Evolutionary conservation across 2,888 invertebrate species (phyloP), one percentile per base, ranked within the genome.

Genomic region (Drosophila borborema): DNA sequence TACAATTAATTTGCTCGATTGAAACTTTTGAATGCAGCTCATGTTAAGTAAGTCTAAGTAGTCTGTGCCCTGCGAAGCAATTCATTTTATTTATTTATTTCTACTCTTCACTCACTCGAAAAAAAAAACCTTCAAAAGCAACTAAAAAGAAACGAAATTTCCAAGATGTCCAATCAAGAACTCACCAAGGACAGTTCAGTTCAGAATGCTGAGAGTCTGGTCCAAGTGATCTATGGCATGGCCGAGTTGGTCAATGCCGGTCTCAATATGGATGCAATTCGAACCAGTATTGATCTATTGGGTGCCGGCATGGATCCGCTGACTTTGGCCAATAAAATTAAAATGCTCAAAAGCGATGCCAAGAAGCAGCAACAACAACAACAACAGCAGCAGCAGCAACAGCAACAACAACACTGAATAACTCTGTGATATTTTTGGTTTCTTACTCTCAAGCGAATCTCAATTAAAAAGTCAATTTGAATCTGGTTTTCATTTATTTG

Each of bases 241-340:
- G 48, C 64, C 4, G 48, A 54, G n/a, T 12, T 72, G 18, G n/a
- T 68, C n/a, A 67, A 77, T 36, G 61, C 69, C 0, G 70, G 61
- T 0, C 59, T 81, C 8, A 81, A 54, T 18, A 49, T 46, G 8
- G 72, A 83, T 7, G 34, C 72, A 8, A 16, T 74, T 1, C 28
- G 45, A n/a, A 56, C 65, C 3, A 51, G 72, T 60, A 9, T 64
- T 3, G 48, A 72, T 6, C 7, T 81, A 1, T 4, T 81, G 6
- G n/a, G 38, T 0, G 31, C 36, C 18, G 74, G 72, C 10, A 36
- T 81, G 3, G 4, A 48, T 4, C 60, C 71, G 0, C 12, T n/a
- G 1, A 12, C 8, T 0, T n/a, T 83, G n/a, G 65, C 48, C 20
- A 9, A 64, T 0, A 12, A 64, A 2, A 56, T 81, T 10, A 74